Evolutionary conservation across 2,888 invertebrate genomes (phyloP).

Genomic region (Phania funesta): DNA sequence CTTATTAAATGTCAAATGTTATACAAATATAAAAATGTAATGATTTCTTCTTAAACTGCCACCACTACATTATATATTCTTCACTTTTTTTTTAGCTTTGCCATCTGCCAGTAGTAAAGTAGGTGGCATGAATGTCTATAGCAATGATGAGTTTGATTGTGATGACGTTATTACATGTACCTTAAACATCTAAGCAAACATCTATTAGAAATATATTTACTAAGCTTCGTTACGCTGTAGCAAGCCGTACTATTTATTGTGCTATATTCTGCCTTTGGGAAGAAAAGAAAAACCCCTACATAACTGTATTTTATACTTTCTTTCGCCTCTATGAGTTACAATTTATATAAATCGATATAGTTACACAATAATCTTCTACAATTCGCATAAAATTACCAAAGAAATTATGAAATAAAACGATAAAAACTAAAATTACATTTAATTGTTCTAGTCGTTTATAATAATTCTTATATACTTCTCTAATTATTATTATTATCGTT

Average conservation of each 20-base stretch:
- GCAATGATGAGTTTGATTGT: conserved; percentile 21
- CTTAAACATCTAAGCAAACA: conserved; percentile 32
- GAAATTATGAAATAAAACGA: neutral
- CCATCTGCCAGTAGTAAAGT: neutral
- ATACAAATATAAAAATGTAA: neutral
- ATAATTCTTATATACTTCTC: conserved; percentile 2
- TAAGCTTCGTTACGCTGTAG: neutral
- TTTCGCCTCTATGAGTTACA: conserved; percentile 22
- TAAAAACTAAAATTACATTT: conserved; percentile 25
- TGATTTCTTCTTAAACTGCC: conserved; percentile 16
- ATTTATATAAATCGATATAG: conserved; percentile 48
- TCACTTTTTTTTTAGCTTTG: neutral
- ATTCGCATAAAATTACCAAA: conserved; percentile 36
- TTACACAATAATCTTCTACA: conserved; percentile 44
- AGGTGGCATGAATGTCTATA: neutral
- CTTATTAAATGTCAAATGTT: neutral
- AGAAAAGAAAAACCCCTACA: neutral
- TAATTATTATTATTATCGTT: neutral
- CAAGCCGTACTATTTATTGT: neutral
- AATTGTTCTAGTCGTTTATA: neutral
- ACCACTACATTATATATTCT: neutral
- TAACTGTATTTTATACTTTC: neutral
- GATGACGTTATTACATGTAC: conserved; percentile 32
- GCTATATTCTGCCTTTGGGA: conserved; percentile 5
- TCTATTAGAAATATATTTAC: conserved; percentile 29